Base-by-base conservation (phyloP, 2,888 invertebrate species). In the Amblyjoppa fuscipennis region DNA sequence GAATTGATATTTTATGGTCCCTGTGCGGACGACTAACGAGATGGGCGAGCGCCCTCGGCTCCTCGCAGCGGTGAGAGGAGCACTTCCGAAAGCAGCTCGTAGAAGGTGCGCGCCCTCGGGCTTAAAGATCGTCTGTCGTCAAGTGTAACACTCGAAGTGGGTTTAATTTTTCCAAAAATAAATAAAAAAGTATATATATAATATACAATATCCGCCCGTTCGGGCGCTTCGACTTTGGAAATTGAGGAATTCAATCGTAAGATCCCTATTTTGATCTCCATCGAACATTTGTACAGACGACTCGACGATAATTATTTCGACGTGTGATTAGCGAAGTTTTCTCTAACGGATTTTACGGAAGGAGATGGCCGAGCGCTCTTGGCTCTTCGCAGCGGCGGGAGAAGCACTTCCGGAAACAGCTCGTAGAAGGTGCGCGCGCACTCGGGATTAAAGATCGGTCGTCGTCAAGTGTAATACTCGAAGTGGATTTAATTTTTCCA, bases 1-100 rank as follows among this genome's bases (percentile, higher is more conserved):
- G 99, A 99, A 95, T 95, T 99, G 84, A 98, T 99, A 91, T 99
- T 99, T 94, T 99, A 99, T 92, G 98, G 98, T 53, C 98, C 98
- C 28, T 96, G 97, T 53, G 95, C 96, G 81, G 93, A 93, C 59
- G 93, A 93, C 88, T 93, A 92, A 93, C 69, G 25, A 70, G 16
- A 2, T 64, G 9, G 28, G 7, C 5, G 25, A n/a, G 25, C 45
- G n/a, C 11, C 25, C n/a, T 31, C 49, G 69, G 2, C 16, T 20
- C 20, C 28, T 56, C 49, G 20, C 45, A 69, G 41, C 11, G 41
- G 16, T 59, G 68, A 59, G 28, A 73, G 38, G 25, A 59, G 49
- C 45, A 49, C 45, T 76, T 41, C 28, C 53, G 41, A 64, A 7
- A 4, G 11, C 56, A 51, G 59, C 73, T 74, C 41, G 41, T 69